Evolutionary conservation across 2,888 invertebrate species (phyloP).

Genomic region (Andrena trimmerana): DNA sequence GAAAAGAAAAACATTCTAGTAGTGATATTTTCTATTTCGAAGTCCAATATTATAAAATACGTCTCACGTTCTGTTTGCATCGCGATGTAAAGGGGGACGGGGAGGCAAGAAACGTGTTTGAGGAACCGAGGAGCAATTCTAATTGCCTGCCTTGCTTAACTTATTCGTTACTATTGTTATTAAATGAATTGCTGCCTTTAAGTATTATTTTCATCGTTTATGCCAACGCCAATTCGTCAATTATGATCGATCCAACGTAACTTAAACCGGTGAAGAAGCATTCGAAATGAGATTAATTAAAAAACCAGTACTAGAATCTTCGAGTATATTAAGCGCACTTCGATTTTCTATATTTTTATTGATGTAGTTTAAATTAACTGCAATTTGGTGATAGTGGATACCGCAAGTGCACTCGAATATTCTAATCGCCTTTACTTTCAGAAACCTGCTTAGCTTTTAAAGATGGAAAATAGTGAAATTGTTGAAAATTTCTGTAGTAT

Average conservation of each 20-base stretch:
- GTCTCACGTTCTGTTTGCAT: background rate
- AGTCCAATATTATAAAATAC: constrained; percentile 8
- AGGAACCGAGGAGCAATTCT: constrained; percentile 13
- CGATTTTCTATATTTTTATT: constrained; percentile 4
- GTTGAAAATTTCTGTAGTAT: constrained; percentile 29
- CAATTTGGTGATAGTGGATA: constrained; percentile 14
- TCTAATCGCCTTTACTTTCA: background rate
- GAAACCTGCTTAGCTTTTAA: background rate
- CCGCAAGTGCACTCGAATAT: background rate
- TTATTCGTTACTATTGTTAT: constrained; percentile 32
- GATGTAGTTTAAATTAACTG: constrained; percentile 17
- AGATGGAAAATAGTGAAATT: background rate
- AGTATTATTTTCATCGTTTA: constrained; percentile 26
- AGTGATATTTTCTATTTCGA: background rate
- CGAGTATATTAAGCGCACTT: constrained; percentile 7
- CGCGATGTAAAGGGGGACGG: background rate
- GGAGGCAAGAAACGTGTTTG: constrained; percentile 10
- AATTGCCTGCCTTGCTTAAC: constrained; percentile 21
- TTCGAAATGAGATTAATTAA: background rate
- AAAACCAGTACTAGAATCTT: constrained; percentile 1
- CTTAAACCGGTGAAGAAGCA: background rate
- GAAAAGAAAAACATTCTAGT: background rate
- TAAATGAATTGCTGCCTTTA: constrained; percentile 33
- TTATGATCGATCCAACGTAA: constrained; percentile 20
- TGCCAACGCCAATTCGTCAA: constrained; percentile 19